These are phyloP conservation scores for Nyctibius bracteatus DNA, from an alignment of 2,113 vertebrate genomes.

Conservation along the genomic window DNA sequence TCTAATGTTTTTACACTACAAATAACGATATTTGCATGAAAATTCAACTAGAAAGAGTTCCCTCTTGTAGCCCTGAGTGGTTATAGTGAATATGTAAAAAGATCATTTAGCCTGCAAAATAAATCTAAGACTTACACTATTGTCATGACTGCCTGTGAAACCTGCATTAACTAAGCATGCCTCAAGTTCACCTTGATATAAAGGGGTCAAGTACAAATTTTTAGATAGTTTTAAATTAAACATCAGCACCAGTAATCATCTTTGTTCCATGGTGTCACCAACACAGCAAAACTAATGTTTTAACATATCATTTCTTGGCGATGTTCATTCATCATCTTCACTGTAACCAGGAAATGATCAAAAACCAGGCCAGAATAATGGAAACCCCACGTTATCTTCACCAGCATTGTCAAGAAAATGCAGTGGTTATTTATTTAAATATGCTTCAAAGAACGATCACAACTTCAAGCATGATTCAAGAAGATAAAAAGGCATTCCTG, in stretches of 20 bases:
- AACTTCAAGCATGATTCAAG: constrained; percentile 28
- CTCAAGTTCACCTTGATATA: constrained; percentile 21
- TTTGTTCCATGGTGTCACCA: constrained; percentile 27
- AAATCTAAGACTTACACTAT: not conserved
- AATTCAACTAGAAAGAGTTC: not conserved
- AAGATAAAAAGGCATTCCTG: constrained; percentile 48
- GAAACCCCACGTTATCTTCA: constrained; percentile 31
- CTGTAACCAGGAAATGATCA: not conserved
- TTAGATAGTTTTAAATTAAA: constrained; percentile 40
- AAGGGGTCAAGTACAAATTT: constrained; percentile 25
- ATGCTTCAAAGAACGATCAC: constrained; percentile 26
- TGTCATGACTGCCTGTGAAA: not conserved
- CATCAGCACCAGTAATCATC: constrained; percentile 17
- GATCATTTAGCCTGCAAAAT: not conserved
- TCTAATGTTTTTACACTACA: constrained; percentile 1
- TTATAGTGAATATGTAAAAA: constrained; percentile 20
- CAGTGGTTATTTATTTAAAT: constrained; percentile 55
- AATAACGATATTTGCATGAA: constrained; percentile 38
- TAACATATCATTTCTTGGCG: not conserved
- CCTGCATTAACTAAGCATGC: not conserved
- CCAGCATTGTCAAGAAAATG: constrained; percentile 28
- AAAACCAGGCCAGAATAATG: constrained; percentile 22
- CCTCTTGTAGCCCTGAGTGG: not conserved
- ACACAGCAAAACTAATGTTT: constrained; percentile 40
- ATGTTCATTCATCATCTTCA: constrained; percentile 34